These are phyloP conservation scores for Atta cephalotes DNA, from an alignment of 1,140 invertebrate genomes.

Conservation along the genomic window DNA sequence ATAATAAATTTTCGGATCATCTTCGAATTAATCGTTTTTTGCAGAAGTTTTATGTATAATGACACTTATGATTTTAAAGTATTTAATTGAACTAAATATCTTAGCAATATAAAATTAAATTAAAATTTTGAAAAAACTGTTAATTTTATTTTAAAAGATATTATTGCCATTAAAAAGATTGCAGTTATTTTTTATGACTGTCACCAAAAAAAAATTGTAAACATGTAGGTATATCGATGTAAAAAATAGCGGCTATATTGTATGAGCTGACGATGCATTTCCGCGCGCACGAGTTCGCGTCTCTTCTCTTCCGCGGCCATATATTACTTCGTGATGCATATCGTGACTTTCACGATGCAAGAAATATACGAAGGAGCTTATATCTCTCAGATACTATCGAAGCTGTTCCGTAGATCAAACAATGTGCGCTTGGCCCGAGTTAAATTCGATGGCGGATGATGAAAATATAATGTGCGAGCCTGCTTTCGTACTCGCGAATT, in stretches of 20 bases:
- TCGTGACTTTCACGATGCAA: conserved; percentile 42
- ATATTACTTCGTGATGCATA: conserved; percentile 37
- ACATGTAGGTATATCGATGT: neutral
- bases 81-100: neutral
- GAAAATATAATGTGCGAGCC: conserved; percentile 27
- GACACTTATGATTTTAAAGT: neutral
- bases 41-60: neutral
- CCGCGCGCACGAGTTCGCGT: neutral
- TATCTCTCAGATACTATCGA: conserved; percentile 28
- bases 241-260: conserved; percentile 2
- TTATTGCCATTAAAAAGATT: neutral
- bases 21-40: neutral
- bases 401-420: conserved; percentile 56
- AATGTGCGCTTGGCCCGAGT: conserved; percentile 23
- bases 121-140: neutral
- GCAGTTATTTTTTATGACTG: neutral
- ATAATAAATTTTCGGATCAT: neutral
- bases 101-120: neutral
- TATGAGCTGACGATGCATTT: conserved; percentile 33
- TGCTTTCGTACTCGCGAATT: conserved; percentile 17
- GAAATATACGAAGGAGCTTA: conserved; percentile 39
- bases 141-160: neutral
- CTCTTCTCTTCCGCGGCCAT: conserved; percentile 3
- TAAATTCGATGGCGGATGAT: conserved; percentile 51
- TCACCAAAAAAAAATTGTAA: neutral